A percentile compares a stretch with the other conserved stretches of the same genome.
phyloP scores from a whole-genome alignment of 2,113 vertebrate species.

The Lepisosteus oculatus region DNA sequence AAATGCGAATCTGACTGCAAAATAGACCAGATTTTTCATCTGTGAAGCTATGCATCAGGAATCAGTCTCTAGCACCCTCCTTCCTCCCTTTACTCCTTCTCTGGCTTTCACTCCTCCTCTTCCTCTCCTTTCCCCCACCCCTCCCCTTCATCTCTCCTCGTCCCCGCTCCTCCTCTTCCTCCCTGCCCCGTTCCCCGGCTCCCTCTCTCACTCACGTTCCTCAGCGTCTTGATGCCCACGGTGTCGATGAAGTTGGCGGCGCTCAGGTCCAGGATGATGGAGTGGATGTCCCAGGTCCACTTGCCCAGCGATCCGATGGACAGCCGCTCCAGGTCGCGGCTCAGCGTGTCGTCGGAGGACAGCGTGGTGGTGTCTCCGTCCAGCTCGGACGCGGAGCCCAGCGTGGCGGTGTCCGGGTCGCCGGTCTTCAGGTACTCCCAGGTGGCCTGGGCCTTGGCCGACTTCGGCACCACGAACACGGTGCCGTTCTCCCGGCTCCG shows the following conservation, averaged over 20 bases:
- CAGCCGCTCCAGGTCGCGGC: neutral
- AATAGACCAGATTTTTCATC: too few relatives aligned
- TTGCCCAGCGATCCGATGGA: neutral
- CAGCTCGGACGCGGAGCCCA: conserved; percentile 43
- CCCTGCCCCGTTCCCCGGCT: neutral
- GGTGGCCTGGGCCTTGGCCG: conserved; percentile 17
- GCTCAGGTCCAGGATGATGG: conserved; percentile 80
- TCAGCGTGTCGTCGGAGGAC: conserved; percentile 36
- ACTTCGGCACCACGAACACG: neutral
- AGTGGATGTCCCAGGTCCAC: conserved; percentile 41
- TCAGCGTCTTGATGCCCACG: conserved; percentile 78
- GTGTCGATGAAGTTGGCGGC: conserved; percentile 80
- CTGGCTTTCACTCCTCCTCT: neutral
- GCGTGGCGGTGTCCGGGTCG: conserved; percentile 42
- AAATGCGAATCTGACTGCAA: too few relatives aligned
- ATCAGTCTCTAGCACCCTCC: neutral
- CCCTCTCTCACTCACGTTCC: conserved; percentile 69
- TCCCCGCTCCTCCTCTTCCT: neutral
- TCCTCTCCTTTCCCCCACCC: conserved; percentile 13
- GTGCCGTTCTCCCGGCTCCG: neutral
- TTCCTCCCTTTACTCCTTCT: neutral
- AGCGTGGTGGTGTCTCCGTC: conserved; percentile 28
- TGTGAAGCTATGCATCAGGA: too few relatives aligned
- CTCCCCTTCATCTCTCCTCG: neutral
- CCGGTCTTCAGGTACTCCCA: conserved; percentile 66